Base-by-base conservation (phyloP, 2,113 vertebrate species). In the Castor canadensis region DNA sequence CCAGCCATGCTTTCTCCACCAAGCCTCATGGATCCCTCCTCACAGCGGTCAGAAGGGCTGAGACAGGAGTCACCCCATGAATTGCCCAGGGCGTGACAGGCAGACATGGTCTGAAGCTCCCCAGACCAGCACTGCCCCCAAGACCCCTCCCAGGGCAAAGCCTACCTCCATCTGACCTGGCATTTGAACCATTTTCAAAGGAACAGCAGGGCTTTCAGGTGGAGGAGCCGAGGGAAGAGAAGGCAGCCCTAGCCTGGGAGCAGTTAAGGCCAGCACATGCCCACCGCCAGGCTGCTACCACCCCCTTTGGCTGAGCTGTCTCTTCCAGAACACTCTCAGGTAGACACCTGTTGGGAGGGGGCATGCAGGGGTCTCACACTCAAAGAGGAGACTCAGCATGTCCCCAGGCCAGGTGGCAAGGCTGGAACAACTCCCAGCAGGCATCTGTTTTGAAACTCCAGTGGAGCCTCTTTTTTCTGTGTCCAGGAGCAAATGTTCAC, bases 381-480 rank as follows among this genome's bases (percentile, higher is more conserved):
- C 47, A 9, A 40, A 30, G 22, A 49, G 22, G 60, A 62, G 3
- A 6, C 35, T 32, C 49, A 0, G 3, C 0, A 7, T 30, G 86
- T 58, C 19, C 92, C 32, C 24, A 10, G 79, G 58, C 72, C 64
- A 16, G 77, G 93, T 26, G 38, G 15, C 24, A 9, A 56, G 32
- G 71, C 81, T 30, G 28, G 87, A 80, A 47, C 60, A 35, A n/a
- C 64, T 52, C 12, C 26, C 3, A 32, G 52, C 24, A 0, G 64
- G 58, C 49, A 0, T 38, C 91, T 96, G 87, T 95, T 97, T 96
- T 96, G 95, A 95, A 95, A 30, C 52, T 52, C 92, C 15, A 60
- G 24, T 8, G 2, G 64, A 49, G 52, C 40, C 54, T 30, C 84
- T 83, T 89, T 96, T 43, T 89, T 92, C 45, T 6, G 5, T 84